These are phyloP conservation scores for Gallinago media DNA, from an alignment of 2,113 vertebrate genomes.

Conservation along the genomic window DNA sequence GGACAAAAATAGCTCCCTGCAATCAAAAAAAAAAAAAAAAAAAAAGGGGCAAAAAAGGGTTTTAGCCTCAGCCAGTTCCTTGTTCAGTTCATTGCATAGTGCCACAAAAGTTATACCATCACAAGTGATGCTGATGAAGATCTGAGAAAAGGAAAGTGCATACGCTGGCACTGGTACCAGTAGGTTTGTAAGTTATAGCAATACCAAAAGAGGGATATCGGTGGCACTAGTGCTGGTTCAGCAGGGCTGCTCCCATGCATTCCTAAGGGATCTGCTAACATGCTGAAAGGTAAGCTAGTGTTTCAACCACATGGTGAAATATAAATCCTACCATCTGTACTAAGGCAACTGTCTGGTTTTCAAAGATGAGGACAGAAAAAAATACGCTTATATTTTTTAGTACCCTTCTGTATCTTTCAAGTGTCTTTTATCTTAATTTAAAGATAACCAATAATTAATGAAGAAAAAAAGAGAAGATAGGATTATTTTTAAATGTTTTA, in stretches of 20 bases:
- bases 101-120: neutral
- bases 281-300: neutral
- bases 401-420: neutral
- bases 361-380: neutral
- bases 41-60: neutral
- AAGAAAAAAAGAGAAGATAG: neutral
- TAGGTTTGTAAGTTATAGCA: neutral
- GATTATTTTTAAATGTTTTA: neutral
- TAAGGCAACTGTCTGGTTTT: neutral
- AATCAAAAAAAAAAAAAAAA: neutral
- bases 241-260: neutral
- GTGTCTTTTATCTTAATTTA: neutral
- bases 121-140: neutral
- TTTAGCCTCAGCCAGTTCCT: neutral
- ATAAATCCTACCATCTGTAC: neutral
- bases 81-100: neutral
- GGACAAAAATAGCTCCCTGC: neutral
- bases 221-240: neutral
- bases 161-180: fast-evolving
- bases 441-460: neutral
- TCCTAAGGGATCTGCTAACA: neutral
- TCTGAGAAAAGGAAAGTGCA: neutral
- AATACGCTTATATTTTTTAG: neutral
- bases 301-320: neutral
- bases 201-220: neutral